These are phyloP conservation scores for Idaea biselata DNA, from an alignment of 2,888 invertebrate genomes.

Conservation along the genomic window DNA sequence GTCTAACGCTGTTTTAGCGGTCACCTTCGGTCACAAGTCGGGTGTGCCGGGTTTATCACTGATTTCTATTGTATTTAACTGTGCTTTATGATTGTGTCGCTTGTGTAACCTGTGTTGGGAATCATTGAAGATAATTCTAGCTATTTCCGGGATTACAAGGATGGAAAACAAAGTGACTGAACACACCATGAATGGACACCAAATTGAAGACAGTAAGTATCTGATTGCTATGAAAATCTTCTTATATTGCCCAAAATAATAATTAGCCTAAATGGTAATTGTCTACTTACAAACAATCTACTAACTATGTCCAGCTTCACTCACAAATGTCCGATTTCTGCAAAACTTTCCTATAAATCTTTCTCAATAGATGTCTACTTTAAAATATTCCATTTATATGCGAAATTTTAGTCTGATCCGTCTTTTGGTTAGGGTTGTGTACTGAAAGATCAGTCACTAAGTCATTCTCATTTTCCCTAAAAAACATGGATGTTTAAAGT, in stretches of 20 bases:
- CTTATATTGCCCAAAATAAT: too few species aligned
- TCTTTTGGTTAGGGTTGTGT: too few species aligned
- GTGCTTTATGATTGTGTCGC: conserved; percentile 1
- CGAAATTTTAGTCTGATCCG: too few species aligned
- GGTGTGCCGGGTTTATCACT: not conserved
- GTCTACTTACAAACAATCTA: not conserved
- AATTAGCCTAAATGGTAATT: not conserved
- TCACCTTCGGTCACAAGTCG: conserved; percentile 13
- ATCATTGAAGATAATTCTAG: not conserved
- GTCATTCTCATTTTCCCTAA: too few species aligned
- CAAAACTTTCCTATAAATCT: too few species aligned
- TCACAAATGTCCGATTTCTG: too few species aligned
- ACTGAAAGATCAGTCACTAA: too few species aligned
- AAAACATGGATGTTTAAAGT: too few species aligned
- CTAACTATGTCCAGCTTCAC: too few species aligned
- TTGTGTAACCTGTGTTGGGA: conserved; percentile 4
- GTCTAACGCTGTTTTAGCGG: conserved; percentile 26
- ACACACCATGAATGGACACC: conserved; percentile 48
- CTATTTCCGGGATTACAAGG: not conserved
- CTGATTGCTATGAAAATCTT: not conserved
- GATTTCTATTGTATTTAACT: not conserved
- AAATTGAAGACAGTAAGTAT: conserved; percentile 46
- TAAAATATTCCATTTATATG: too few species aligned
- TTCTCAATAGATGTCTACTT: too few species aligned
- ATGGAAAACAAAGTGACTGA: conserved; percentile 33